Base-by-base conservation (phyloP, 2,113 vertebrate species). In the Aegithalos caudatus region DNA sequence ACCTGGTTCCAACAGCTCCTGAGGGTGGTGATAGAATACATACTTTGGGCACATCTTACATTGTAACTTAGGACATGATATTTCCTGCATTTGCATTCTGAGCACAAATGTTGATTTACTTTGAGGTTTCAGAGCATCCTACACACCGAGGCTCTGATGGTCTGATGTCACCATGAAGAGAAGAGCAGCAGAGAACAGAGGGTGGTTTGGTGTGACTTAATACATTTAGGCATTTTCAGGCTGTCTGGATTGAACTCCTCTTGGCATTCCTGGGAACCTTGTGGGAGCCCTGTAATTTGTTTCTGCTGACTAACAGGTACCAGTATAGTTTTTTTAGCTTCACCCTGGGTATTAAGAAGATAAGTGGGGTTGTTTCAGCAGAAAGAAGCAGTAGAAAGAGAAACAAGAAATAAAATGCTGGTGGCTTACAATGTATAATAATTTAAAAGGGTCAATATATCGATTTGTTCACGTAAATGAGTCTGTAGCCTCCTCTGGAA, bases 401-500 rank as follows among this genome's bases (percentile, higher is more conserved):
- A 61, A 90, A 48, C 10, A 85, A 60, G 33, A 70, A 74, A 64
- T 9, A 51, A 82, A 56, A 4, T 40, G 8, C 11, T 79, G 20
- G 31, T 64, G 50, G 24, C 40, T 87, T 79, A 37, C 22, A 60
- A 44, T 38, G 14, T 77, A 29, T 74, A 62, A 53, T 85, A 87
- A 88, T 82, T 88, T 80, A 72, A 45, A 88, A 13, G 18, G 6
- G n/a, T 90, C 88, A 42, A 80, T 95, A 86, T 88, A 87, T 93
- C 50, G 53, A 89, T 90, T 91, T 73, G 11, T 31, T 37, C 37
- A 69, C 31, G 50, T 65, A 93, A 90, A 86, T 45, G 45, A 90
- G 72, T 19, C 15, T 38, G 20, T 57, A 82, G 20, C 9, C 20
- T 57, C 12, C 31, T 48, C 62, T 76, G 45, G 50, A 86, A 88